Conservation (phyloP, 1,140 invertebrate genomes). For the Leptopilina clavipes region DNA sequence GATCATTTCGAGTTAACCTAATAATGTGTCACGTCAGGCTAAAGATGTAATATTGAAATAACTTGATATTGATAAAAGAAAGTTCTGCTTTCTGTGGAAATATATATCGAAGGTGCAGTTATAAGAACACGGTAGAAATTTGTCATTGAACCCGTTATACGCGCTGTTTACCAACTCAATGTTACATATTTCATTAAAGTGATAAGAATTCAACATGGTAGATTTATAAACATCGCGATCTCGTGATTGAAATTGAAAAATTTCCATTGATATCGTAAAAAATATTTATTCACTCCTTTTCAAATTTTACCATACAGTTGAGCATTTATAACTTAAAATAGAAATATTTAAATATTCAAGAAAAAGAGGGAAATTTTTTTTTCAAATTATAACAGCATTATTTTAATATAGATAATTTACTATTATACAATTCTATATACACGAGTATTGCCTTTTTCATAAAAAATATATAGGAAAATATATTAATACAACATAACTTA, state of each 20-base stretch:
- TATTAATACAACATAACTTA: neutral
- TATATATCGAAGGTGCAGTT: neutral
- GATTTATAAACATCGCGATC: neutral
- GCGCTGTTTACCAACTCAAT: constrained; percentile 1
- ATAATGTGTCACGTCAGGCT: neutral
- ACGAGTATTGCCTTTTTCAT: neutral
- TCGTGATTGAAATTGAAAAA: neutral
- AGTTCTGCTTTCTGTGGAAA: neutral
- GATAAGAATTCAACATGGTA: neutral
- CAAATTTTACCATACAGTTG: constrained; percentile 1
- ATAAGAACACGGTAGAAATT: neutral
- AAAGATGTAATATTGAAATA: neutral
- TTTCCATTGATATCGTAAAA: neutral
- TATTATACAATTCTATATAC: neutral
- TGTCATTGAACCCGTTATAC: constrained; percentile 2
- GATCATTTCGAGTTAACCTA: neutral
- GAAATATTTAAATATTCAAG: neutral
- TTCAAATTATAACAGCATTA: neutral
- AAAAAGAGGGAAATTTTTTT: neutral
- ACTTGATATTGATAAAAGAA: constrained; percentile 1
- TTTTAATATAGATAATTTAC: neutral
- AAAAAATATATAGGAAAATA: neutral
- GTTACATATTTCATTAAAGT: constrained; percentile 10
- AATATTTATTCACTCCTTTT: neutral
- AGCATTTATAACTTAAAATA: constrained; percentile 4